Conservation (phyloP, 2,888 invertebrate species). For the Epirrhoe tristata region DNA sequence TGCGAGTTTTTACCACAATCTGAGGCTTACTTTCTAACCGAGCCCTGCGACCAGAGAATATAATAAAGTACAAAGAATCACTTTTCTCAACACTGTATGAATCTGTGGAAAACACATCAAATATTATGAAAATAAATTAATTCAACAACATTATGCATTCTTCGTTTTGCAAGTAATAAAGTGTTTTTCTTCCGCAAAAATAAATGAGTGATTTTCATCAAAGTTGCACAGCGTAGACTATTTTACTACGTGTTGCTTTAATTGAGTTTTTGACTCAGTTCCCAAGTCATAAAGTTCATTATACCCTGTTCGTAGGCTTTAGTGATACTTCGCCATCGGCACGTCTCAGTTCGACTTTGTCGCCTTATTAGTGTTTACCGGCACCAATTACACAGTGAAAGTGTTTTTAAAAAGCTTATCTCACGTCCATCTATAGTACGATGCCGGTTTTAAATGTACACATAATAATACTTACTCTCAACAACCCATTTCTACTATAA, state of each 20-base stretch:
- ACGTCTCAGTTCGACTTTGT: constrained; percentile 51
- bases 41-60: constrained; percentile 32
- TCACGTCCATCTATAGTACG: constrained; percentile 59
- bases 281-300: constrained; percentile 12
- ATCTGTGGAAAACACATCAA: too few species aligned
- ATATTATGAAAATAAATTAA: too few species aligned
- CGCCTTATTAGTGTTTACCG: constrained; percentile 64
- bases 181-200: too few species aligned
- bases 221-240: too few species aligned
- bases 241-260: not conserved
- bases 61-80: constrained; percentile 4
- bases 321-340: constrained; percentile 20
- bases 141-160: too few species aligned
- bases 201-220: too few species aligned
- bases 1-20: constrained; percentile 51
- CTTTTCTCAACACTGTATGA: not conserved
- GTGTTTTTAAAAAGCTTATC: constrained; percentile 63
- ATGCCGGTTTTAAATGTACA: constrained; percentile 31
- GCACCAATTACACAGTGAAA: constrained; percentile 73
- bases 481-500: not conserved
- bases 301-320: constrained; percentile 2
- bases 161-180: too few species aligned
- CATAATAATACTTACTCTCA: constrained; percentile 34
- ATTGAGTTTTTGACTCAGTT: not conserved
- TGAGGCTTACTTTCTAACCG: constrained; percentile 45